Evolutionary conservation across 2,797 vertebrate genomes (phyloP).

Genomic region (Coreius guichenoti): DNA sequence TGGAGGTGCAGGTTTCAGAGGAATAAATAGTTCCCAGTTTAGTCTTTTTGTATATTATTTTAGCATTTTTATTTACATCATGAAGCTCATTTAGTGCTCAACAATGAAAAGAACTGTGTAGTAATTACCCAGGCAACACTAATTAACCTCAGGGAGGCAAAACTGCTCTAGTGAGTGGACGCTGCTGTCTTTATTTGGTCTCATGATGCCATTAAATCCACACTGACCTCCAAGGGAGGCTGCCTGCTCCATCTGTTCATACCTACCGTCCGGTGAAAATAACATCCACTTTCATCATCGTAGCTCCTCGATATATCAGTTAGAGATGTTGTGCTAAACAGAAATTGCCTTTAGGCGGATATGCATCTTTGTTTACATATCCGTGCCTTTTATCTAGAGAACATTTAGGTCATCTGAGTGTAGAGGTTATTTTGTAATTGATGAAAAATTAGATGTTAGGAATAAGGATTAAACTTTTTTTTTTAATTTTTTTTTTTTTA

Average conservation of each 20-base stretch:
- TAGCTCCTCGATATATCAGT: neutral
- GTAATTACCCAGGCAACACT: slow-evolving; percentile 37
- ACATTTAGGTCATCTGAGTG: neutral
- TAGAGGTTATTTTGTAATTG: neutral
- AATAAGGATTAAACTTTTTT: neutral
- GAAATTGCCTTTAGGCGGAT: slow-evolving; percentile 4
- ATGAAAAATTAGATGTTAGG: neutral
- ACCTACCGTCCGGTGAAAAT: slow-evolving; percentile 10
- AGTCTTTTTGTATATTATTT: neutral
- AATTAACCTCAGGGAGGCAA: slow-evolving; percentile 43
- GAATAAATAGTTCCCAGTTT: neutral
- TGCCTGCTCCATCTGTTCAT: slow-evolving; percentile 35
- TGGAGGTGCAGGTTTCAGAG: neutral
- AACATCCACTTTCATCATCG: neutral
- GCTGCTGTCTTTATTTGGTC: slow-evolving; percentile 25
- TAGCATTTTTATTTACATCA: slow-evolving; percentile 26
- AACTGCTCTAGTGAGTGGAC: neutral
- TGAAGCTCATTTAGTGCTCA: slow-evolving; percentile 40
- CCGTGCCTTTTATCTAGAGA: neutral
- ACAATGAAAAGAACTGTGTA: slow-evolving; percentile 13
- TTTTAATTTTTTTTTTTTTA: no score
- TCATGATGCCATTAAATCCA: slow-evolving; percentile 31
- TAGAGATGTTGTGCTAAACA: slow-evolving; percentile 7
- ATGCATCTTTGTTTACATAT: slow-evolving; percentile 1
- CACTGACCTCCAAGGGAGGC: slow-evolving; percentile 32